Conservation (phyloP, 2,888 invertebrate species). For the Disparrhopalites patrizii region DNA sequence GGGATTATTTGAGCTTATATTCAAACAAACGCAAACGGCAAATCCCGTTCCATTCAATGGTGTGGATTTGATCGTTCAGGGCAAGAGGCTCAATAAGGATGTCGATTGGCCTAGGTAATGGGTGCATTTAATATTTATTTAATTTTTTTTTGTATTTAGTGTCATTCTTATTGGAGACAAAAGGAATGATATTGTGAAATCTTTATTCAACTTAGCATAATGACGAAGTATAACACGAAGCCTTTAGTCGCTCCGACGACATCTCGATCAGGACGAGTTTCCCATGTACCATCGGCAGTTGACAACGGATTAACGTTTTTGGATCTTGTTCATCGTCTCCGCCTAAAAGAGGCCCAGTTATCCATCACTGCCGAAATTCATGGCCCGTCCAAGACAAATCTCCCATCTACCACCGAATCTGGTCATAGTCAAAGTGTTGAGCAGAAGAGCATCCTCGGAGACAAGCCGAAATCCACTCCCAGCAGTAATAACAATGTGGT, state of each 20-base stretch:
- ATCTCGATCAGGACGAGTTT: background rate
- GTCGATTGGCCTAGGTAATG: conserved; percentile 47
- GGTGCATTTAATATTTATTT: background rate
- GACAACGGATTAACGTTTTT: conserved; percentile 37
- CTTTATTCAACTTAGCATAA: conserved; percentile 19
- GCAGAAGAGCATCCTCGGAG: background rate
- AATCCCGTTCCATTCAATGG: conserved; percentile 40
- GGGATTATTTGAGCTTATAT: conserved; percentile 74
- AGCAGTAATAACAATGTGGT: background rate
- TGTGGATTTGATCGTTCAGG: conserved; percentile 41
- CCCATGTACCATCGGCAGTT: background rate
- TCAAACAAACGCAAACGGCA: conserved; percentile 70
- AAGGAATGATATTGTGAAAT: background rate
- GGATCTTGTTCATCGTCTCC: conserved; percentile 42
- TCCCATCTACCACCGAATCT: background rate
- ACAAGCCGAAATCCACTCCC: background rate
- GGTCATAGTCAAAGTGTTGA: too few species aligned
- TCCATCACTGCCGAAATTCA: background rate
- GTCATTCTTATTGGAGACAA: background rate
- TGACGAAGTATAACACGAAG: conserved; percentile 33
- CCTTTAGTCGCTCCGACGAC: background rate
- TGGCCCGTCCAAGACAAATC: background rate
- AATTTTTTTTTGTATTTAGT: background rate
- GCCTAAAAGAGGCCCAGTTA: conserved; percentile 32
- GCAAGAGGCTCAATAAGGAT: conserved; percentile 43